phyloP scores from a whole-genome alignment of 2,888 invertebrate species.

The Xestia rhomboidea region DNA sequence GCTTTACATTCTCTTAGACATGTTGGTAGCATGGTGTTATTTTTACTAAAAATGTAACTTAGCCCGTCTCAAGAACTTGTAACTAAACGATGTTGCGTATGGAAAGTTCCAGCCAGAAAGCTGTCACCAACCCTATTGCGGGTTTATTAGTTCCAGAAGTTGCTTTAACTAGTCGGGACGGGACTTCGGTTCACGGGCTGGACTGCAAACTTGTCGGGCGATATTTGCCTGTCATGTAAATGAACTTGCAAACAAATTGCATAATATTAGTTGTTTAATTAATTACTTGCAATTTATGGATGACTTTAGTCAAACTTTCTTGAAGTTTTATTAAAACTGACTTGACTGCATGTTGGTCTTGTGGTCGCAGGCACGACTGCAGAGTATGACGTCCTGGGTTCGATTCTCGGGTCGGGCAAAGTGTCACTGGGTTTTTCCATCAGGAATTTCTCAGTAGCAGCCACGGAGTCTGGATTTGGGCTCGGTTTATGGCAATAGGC shows the following conservation, averaged over 20 bases:
- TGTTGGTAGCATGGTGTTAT: too few species aligned
- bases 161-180: conserved; percentile 20
- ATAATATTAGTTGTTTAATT: conserved; percentile 20
- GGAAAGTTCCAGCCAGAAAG: conserved; percentile 39
- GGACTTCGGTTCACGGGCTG: not conserved
- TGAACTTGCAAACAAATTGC: conserved; percentile 35
- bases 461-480: too few species aligned
- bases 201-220: conserved; percentile 27
- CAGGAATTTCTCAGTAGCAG: too few species aligned
- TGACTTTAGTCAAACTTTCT: conserved; percentile 3
- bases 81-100: not conserved
- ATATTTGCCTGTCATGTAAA: conserved; percentile 38
- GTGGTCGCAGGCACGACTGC: too few species aligned
- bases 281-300: conserved; percentile 1
- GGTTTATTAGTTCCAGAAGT: conserved; percentile 51
- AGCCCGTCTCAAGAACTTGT: not conserved
- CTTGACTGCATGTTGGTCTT: too few species aligned
- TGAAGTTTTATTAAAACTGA: conserved; percentile 3
- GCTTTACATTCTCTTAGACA: too few species aligned
- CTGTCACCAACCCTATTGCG: conserved; percentile 37
- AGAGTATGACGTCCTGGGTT: too few species aligned
- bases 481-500: too few species aligned
- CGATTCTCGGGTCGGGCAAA: too few species aligned
- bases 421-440: too few species aligned
- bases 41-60: not conserved